Evolutionary conservation across 2,113 vertebrate genomes (phyloP).

Genomic region (Meleagris gallopavo): DNA sequence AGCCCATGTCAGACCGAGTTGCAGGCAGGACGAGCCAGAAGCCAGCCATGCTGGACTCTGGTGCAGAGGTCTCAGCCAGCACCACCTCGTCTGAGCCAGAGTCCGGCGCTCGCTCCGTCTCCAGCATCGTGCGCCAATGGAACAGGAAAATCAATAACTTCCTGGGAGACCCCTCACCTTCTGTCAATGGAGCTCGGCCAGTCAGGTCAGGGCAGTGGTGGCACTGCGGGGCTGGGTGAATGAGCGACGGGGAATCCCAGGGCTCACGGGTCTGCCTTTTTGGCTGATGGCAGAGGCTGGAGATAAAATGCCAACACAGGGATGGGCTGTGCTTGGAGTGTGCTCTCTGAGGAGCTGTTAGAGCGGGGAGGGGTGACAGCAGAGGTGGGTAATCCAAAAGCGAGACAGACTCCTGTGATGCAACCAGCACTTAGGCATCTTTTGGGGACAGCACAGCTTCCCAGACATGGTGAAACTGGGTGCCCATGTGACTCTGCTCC

Average conservation of each 20-base stretch:
- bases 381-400: neutral
- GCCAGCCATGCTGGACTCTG: slow-evolving; percentile 82
- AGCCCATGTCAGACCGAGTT: slow-evolving; percentile 92
- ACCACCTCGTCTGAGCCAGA: slow-evolving; percentile 91
- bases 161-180: slow-evolving; percentile 79
- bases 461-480: neutral
- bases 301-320: no score
- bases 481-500: neutral
- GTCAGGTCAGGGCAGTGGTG: slow-evolving; percentile 69
- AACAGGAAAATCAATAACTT: slow-evolving; percentile 92
- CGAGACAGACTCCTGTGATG: neutral
- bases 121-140: slow-evolving; percentile 95
- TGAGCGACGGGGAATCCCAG: neutral
- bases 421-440: neutral
- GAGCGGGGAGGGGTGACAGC: neutral
- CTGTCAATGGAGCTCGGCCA: slow-evolving; percentile 73
- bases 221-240: neutral
- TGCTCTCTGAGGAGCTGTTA: neutral
- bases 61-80: slow-evolving; percentile 88
- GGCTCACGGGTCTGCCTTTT: neutral
- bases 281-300: neutral
- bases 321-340: neutral
- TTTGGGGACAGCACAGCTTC: neutral
- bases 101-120: slow-evolving; percentile 83
- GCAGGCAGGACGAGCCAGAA: slow-evolving; percentile 81